Conservation (phyloP, 2,797 vertebrate genomes). For the Oreortyx pictus region DNA sequence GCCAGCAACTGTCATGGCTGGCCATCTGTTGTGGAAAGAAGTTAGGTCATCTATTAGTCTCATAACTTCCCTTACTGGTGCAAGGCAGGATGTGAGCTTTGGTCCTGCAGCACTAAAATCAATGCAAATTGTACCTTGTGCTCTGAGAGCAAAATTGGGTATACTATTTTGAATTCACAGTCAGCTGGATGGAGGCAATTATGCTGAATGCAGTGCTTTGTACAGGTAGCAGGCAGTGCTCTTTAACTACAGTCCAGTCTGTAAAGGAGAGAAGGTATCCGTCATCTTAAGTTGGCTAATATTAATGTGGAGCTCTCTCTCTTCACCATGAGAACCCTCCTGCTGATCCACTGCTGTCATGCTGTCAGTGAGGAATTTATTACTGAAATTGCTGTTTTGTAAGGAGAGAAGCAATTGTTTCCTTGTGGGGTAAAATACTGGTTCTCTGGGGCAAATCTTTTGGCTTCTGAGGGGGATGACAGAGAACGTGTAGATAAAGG, state of each 20-base stretch:
- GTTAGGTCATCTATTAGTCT: not conserved
- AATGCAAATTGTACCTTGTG: not conserved
- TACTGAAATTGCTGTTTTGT: not conserved
- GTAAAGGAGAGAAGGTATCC: not conserved
- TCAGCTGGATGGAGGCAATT: not conserved
- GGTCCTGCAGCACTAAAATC: not conserved
- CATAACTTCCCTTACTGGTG: not conserved
- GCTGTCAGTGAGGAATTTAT: not conserved
- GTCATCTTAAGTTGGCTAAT: not conserved
- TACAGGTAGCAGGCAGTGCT: not conserved
- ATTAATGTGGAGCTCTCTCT: not conserved
- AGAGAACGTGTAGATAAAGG: fast-evolving
- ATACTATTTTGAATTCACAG: not conserved
- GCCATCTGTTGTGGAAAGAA: constrained; percentile 1
- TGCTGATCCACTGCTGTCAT: not conserved
- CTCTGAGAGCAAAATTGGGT: not conserved
- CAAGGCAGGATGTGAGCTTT: not conserved
- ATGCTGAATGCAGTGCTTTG: not conserved
- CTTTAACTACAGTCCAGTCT: not conserved
- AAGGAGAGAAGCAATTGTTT: not conserved
- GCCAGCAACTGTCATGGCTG: not conserved
- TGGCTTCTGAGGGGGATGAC: not conserved
- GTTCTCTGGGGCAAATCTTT: not conserved
- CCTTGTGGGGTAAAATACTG: not conserved
- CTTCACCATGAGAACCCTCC: not conserved